Evolutionary conservation across 2,888 invertebrate species (phyloP), one percentile per base, ranked within the genome.

Genomic region (Diarsia rubi): DNA sequence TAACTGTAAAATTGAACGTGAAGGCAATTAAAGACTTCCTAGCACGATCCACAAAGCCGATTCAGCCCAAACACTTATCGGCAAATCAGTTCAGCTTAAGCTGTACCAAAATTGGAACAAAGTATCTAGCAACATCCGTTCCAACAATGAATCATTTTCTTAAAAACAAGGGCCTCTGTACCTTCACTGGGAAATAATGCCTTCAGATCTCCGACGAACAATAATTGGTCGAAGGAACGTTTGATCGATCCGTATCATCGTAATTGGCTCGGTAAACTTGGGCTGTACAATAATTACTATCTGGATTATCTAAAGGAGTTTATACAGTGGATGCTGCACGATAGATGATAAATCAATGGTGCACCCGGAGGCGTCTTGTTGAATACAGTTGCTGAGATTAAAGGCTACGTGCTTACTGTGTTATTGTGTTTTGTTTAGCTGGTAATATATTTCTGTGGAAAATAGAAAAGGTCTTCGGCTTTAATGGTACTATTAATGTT

Each of bases 231-330:
- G 86, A 91, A 89, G 85, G 86, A 83, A 85, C 86, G 86, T 86
- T 89, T 89, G 90, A 91, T 90, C 89, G 93, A 94, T 94, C 90
- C 82, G 89, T 94, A 94, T 93, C 94, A 90, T 92, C 90, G 92
- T 93, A 93, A 95, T 95, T 93, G 93, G 88, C 82, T 90, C 86
- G 8, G 89, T 93, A 93, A 93, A 92, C 93, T 92, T 89, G 89
- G 88, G 86, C 86, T 86, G 81, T 86, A 86, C 89, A 83, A 84
- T 86, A 88, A 89, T 90, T 89, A 90, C 86, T 87, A 90, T 90
- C 88, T 83, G 83, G 75, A 86, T 86, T 86, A 86, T 88, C 88
- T 88, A 84, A 90, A 86, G 90, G 86, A 89, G 85, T 83, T 76
- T 65, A 69, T 73, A 82, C 69, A 80, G 67, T 57, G n/a, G 70